phyloP scores from a whole-genome alignment of 2,797 vertebrate genomes.

The Rhinella marina region DNA sequence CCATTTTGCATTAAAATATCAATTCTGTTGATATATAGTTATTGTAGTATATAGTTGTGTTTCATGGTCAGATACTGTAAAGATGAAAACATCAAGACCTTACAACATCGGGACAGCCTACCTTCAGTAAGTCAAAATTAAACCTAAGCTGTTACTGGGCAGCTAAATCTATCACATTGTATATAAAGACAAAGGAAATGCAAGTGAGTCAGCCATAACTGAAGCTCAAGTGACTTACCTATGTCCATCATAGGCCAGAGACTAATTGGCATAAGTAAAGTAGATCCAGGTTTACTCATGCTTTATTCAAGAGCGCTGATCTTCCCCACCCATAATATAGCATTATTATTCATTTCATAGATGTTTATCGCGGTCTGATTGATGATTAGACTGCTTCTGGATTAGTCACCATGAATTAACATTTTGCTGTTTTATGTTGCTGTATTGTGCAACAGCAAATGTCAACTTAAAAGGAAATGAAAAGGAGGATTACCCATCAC shows the following conservation, averaged over 20 bases:
- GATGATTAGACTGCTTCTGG: background rate
- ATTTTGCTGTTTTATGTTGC: background rate
- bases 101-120: background rate
- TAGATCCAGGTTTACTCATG: conserved; percentile 28
- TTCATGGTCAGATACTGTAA: background rate
- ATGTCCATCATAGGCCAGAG: background rate
- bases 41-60: no score
- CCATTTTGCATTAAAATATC: no score
- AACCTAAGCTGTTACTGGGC: background rate
- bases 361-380: background rate
- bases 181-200: conserved; percentile 17
- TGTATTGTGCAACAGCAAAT: background rate
- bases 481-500: background rate
- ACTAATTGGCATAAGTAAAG: conserved; percentile 27
- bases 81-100: background rate
- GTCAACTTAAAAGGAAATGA: background rate
- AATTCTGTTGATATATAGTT: no score
- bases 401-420: conserved; percentile 29
- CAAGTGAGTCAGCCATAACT: background rate
- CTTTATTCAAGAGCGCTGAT: conserved; percentile 1
- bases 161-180: background rate
- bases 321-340: conserved; percentile 17
- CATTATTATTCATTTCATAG: conserved; percentile 42
- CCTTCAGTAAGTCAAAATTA: background rate
- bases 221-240: background rate